Evolutionary conservation across 2,113 vertebrate genomes (phyloP), one percentile per base, ranked within the genome.

Genomic region (Sapayoa aenigma): DNA sequence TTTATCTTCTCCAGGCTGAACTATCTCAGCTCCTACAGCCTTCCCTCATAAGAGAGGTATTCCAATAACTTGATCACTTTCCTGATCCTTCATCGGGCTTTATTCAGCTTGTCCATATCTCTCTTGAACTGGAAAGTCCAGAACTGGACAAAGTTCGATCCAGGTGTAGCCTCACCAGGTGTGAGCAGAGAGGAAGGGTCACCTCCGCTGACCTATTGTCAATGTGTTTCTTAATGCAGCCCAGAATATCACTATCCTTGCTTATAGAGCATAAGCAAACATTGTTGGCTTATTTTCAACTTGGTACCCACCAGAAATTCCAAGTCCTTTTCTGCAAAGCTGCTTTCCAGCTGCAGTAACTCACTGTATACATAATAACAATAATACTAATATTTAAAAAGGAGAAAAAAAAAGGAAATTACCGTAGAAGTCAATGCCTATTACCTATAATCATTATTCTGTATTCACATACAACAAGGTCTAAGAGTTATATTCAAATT

Each of bases 1-100:
- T 13, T 49, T 75, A 16, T 66, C 7, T 52, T 85, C 56, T 84
- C 25, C 24, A 59, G 11, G 5, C 6, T 49, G 11, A 73, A 73
- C 5, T 28, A 6, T 12, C 19, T 5, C 37, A 65, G 17, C 6
- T 50, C 16, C 47, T 35, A 68, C 14, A 68, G 30, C 3, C 39
- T 60, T 72, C 19, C 4, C 10, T 53, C 4, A 1, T 1, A 21
- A 12, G 5, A 79, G 12, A 67, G 9, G 2, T 44, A 3, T 13
- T 77, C 13, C 16, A 42, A 11, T 53, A 19, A 6, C 44, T 75
- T 66, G 59, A 25, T 69, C 33, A 46, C 10, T 12, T 52, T 75
- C 0, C 1, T 14, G 9, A n/a, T 74, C 46, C 41, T 82, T 77
- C 58, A 37, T 7, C 77, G 31, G 39, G 53, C 31, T 72, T 13